phyloP scores from a whole-genome alignment of 2,888 invertebrate species.

The Atrina japonica region DNA sequence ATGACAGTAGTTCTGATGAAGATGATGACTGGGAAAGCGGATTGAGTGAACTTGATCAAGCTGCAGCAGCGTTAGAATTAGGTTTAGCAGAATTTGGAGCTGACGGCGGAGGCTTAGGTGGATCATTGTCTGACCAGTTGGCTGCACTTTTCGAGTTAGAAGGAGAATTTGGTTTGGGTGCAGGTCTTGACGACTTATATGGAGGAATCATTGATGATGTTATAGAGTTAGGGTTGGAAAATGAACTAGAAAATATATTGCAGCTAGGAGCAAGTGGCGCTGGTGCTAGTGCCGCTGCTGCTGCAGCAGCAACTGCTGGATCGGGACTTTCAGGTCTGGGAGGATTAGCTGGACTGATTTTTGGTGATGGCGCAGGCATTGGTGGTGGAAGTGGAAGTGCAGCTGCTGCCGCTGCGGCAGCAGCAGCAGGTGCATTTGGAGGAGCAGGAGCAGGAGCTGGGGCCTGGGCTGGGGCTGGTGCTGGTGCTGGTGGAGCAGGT shows the following conservation, averaged over 20 bases:
- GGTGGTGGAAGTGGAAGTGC: constrained; percentile 9
- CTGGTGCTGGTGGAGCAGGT: not conserved
- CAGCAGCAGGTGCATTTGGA: not conserved
- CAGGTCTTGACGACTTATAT: not conserved
- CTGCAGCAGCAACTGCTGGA: not conserved
- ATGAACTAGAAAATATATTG: no score
- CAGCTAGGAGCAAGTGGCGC: not conserved
- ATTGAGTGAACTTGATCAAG: not conserved
- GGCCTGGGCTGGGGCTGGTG: not conserved
- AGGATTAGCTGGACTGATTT: not conserved
- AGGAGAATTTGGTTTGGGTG: constrained; percentile 1
- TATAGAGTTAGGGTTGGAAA: no score
- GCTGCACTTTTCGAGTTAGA: not conserved
- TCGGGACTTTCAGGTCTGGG: not conserved
- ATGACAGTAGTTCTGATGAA: not conserved
- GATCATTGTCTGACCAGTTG: not conserved
- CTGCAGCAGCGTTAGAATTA: not conserved
- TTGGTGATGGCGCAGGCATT: not conserved
- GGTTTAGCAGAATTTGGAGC: not conserved
- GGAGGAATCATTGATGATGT: no score
- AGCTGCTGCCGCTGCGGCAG: constrained; percentile 1
- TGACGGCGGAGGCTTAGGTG: constrained; percentile 1
- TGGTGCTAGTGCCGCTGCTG: constrained; percentile 2
- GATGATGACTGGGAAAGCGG: constrained; percentile 5
- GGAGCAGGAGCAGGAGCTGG: constrained; percentile 3